Conservation (phyloP, 2,888 invertebrate genomes). For the Noctua janthe region DNA sequence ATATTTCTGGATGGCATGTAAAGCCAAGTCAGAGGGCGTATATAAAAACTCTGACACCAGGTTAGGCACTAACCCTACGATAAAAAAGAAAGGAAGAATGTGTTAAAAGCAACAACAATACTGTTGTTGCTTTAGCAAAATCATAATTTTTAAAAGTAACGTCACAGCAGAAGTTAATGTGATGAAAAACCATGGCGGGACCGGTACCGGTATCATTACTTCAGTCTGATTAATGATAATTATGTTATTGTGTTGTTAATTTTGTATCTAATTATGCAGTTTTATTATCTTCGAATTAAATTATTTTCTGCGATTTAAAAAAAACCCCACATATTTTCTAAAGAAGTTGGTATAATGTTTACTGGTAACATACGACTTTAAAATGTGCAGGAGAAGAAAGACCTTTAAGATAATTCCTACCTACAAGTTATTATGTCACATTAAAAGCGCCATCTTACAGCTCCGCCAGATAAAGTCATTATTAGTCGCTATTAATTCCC, state of each 20-base stretch:
- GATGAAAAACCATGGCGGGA: not conserved
- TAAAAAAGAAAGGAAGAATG: too few relatives aligned
- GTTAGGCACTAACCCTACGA: too few relatives aligned
- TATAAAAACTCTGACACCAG: too few relatives aligned
- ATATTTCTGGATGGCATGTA: too few relatives aligned
- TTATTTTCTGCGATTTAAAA: not conserved
- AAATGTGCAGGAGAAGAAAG: not conserved
- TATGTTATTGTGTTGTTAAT: not conserved
- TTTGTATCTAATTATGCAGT: not conserved
- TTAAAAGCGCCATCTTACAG: slow-evolving; percentile 70
- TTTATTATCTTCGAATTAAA: not conserved
- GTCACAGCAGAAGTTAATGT: not conserved
- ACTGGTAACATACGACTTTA: not conserved
- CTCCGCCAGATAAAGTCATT: slow-evolving; percentile 71
- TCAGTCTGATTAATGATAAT: too few relatives aligned
- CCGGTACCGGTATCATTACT: not conserved
- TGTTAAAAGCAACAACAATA: not conserved
- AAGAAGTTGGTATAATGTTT: not conserved
- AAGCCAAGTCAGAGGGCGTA: too few relatives aligned
- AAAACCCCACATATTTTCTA: not conserved
- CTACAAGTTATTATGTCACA: not conserved
- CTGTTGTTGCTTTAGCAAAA: not conserved
- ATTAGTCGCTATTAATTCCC: slow-evolving; percentile 81
- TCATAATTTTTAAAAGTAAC: not conserved
- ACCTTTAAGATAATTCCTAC: not conserved